Evolutionary conservation across 1,140 invertebrate genomes (phyloP).

Genomic region (Trigoniulus corallinus): DNA sequence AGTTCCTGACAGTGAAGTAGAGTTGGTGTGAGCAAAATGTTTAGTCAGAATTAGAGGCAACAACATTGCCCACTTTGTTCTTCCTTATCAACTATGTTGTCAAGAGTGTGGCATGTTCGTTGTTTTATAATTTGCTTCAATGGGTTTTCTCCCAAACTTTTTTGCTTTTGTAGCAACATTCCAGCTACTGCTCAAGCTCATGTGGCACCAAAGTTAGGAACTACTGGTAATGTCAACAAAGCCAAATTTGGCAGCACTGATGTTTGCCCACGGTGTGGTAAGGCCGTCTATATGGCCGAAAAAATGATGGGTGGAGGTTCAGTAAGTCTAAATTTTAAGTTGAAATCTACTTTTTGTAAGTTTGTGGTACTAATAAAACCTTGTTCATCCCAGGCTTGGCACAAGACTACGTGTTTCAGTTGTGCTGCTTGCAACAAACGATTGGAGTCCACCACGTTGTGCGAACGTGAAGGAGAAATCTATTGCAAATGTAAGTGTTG

Average conservation of each 20-base stretch:
- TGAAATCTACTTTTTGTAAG: neutral
- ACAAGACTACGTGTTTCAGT: constrained; percentile 69
- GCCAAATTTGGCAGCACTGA: constrained; percentile 71
- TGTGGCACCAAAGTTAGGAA: constrained; percentile 20
- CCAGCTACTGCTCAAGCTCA: constrained; percentile 23
- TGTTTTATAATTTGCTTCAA: neutral
- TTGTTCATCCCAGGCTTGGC: constrained; percentile 79
- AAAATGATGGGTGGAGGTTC: constrained; percentile 80
- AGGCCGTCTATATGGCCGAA: constrained; percentile 81
- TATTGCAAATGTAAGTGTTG: constrained; percentile 68
- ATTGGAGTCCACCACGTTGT: constrained; percentile 82
- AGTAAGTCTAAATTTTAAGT: constrained; percentile 36
- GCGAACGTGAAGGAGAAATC: constrained; percentile 81
- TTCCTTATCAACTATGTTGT: no score
- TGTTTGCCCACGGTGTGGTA: constrained; percentile 77
- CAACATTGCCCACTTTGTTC: no score
- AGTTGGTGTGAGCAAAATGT: no score
- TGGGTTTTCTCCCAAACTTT: neutral
- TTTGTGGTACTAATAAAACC: no score
- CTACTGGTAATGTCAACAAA: constrained; percentile 51
- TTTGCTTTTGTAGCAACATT: constrained; percentile 15
- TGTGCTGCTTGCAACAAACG: constrained; percentile 75
- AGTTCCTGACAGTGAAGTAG: no score
- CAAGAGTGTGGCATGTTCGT: no score
- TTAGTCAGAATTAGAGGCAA: no score